These are phyloP conservation scores for Lasaia peninsularis DNA, from an alignment of 1,140 invertebrate genomes.

Conservation along the genomic window DNA sequence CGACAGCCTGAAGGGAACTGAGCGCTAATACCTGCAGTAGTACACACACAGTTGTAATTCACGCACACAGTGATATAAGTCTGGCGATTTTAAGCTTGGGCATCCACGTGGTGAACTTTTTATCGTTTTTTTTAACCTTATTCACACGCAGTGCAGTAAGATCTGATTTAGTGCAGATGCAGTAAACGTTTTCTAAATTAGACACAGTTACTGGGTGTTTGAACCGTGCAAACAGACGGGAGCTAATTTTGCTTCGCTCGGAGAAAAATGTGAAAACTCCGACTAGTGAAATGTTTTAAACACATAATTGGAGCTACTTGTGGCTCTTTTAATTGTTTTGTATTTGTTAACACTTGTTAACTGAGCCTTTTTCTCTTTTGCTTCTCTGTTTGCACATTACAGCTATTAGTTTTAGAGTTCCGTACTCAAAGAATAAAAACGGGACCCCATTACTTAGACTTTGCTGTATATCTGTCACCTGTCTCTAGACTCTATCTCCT, in stretches of 20 bases:
- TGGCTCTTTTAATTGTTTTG: neutral
- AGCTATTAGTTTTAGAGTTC: no score
- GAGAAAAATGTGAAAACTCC: neutral
- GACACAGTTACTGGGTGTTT: slow-evolving; percentile 12
- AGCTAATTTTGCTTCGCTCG: slow-evolving; percentile 13
- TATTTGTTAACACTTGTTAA: neutral
- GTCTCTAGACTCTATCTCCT: no score
- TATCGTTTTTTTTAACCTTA: slow-evolving; percentile 29
- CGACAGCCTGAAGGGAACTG: slow-evolving; percentile 58
- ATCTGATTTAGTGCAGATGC: slow-evolving; percentile 30
- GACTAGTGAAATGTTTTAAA: neutral
- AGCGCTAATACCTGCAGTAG: slow-evolving; percentile 63
- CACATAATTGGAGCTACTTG: slow-evolving; percentile 3
- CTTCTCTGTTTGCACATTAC: no score
- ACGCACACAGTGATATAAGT: slow-evolving; percentile 42
- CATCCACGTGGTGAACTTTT: slow-evolving; percentile 42
- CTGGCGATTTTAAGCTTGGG: slow-evolving; percentile 54
- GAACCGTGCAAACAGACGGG: neutral
- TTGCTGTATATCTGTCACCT: no score
- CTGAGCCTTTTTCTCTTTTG: no score
- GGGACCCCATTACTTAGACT: no score
- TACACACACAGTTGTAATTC: slow-evolving; percentile 54
- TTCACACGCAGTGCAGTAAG: slow-evolving; percentile 36
- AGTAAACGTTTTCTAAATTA: slow-evolving; percentile 20
- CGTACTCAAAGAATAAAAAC: no score